These are phyloP conservation scores for Onychostoma macrolepis DNA, from an alignment of 2,113 vertebrate species.

Conservation along the genomic window DNA sequence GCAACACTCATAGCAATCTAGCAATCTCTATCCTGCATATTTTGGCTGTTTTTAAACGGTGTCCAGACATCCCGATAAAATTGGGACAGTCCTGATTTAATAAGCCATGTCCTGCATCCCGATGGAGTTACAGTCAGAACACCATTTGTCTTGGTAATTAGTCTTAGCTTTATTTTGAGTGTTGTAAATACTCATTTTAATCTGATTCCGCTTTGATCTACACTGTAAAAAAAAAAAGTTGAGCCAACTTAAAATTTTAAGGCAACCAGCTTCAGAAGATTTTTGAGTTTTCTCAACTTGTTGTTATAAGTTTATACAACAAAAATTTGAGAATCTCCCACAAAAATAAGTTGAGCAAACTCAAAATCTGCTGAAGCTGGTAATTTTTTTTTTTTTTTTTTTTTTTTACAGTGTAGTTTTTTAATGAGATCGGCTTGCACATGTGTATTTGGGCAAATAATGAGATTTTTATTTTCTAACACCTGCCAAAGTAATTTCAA, in stretches of 20 bases:
- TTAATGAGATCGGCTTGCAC: background rate
- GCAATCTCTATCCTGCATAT: conserved; percentile 33
- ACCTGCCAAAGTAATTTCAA: background rate
- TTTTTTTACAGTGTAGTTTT: too few species aligned
- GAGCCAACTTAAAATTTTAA: too few species aligned
- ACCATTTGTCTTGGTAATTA: background rate
- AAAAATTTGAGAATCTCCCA: too few species aligned
- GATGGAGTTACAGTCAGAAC: background rate
- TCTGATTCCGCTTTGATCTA: background rate
- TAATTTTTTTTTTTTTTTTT: too few species aligned
- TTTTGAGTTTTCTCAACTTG: too few species aligned
- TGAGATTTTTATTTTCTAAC: background rate
- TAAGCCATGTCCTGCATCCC: background rate
- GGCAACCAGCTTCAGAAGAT: too few species aligned
- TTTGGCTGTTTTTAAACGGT: background rate
- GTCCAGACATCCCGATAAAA: background rate
- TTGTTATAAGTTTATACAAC: too few species aligned
- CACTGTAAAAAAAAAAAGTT: too few species aligned
- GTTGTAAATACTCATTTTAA: background rate
- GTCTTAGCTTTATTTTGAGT: background rate
- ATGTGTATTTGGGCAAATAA: background rate
- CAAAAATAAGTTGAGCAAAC: too few species aligned
- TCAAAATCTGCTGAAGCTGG: too few species aligned
- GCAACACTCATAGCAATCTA: conserved; percentile 45
- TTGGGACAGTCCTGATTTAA: background rate